These are phyloP conservation scores for Andrena fulva DNA, from an alignment of 2,888 invertebrate species.

Conservation along the genomic window DNA sequence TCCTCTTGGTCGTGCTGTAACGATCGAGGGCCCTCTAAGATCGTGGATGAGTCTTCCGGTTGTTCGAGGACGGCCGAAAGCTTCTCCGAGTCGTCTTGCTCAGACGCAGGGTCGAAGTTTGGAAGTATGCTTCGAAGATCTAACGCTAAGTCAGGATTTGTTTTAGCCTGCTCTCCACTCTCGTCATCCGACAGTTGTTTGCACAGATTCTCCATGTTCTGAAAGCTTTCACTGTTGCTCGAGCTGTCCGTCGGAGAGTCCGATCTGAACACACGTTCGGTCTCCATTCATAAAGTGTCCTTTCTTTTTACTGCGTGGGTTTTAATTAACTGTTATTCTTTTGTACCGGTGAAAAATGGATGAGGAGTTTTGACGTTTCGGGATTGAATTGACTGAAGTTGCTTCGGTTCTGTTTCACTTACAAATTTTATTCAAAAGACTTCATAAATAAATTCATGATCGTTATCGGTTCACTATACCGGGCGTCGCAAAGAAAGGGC, in stretches of 20 bases:
- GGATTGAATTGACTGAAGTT: constrained; percentile 34
- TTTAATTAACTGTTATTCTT: not conserved
- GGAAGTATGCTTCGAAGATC: constrained; percentile 61
- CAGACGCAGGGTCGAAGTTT: constrained; percentile 40
- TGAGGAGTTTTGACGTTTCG: constrained; percentile 12
- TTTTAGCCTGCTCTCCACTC: constrained; percentile 14
- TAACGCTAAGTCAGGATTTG: constrained; percentile 48
- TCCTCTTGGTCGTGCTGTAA: constrained; percentile 1
- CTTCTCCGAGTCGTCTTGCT: constrained; percentile 70
- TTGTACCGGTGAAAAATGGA: not conserved
- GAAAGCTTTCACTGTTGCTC: constrained; percentile 21
- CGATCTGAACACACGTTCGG: constrained; percentile 34
- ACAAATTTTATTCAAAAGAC: no score
- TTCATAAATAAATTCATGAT: no score
- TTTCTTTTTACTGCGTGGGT: not conserved
- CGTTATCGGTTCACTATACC: no score
- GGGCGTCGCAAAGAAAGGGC: no score
- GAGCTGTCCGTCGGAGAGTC: constrained; percentile 36
- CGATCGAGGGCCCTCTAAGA: constrained; percentile 1
- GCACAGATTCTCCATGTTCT: constrained; percentile 25
- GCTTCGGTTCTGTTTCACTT: constrained; percentile 2
- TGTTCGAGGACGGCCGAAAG: constrained; percentile 70
- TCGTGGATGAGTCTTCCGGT: constrained; percentile 60
- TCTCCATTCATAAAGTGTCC: constrained; percentile 36
- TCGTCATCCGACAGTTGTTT: constrained; percentile 33